Evolutionary conservation across 2,797 vertebrate species (phyloP).

Genomic region (Pseudomugil tenellus): DNA sequence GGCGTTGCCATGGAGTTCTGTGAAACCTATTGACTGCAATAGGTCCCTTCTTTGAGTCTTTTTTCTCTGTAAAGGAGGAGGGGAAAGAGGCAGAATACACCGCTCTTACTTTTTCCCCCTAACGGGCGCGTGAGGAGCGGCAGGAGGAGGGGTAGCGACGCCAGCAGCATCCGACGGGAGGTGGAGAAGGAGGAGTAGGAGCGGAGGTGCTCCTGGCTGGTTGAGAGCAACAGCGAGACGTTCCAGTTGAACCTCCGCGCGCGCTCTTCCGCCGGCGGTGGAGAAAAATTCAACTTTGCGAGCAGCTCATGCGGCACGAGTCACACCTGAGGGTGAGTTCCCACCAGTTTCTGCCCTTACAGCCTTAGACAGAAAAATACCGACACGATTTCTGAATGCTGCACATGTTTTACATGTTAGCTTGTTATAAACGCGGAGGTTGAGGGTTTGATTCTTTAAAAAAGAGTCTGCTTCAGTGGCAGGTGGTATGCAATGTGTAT

Average conservation of each 20-base stretch:
- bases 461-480: background rate
- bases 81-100: conserved; percentile 66
- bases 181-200: conserved; percentile 17
- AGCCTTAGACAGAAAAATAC: background rate
- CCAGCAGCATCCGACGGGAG: conserved; percentile 54
- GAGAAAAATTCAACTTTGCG: conserved; percentile 62
- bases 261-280: conserved; percentile 34
- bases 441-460: too few relatives aligned
- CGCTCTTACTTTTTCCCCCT: conserved; percentile 68
- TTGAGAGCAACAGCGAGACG: conserved; percentile 50
- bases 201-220: conserved; percentile 53
- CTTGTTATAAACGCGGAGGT: background rate
- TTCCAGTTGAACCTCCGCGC: conserved; percentile 14
- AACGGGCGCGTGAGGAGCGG: conserved; percentile 46
- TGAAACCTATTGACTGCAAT: conserved; percentile 81
- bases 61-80: conserved; percentile 74
- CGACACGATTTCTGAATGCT: conserved; percentile 6
- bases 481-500: conserved; percentile 29
- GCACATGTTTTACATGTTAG: conserved; percentile 32
- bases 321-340: conserved; percentile 70
- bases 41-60: conserved; percentile 70
- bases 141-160: conserved; percentile 19
- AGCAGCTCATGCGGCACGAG: conserved; percentile 45
- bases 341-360: background rate
- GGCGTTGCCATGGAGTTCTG: conserved; percentile 82